Evolutionary conservation across 2,888 invertebrate genomes (phyloP).

Genomic region (Chymomyza amoena): DNA sequence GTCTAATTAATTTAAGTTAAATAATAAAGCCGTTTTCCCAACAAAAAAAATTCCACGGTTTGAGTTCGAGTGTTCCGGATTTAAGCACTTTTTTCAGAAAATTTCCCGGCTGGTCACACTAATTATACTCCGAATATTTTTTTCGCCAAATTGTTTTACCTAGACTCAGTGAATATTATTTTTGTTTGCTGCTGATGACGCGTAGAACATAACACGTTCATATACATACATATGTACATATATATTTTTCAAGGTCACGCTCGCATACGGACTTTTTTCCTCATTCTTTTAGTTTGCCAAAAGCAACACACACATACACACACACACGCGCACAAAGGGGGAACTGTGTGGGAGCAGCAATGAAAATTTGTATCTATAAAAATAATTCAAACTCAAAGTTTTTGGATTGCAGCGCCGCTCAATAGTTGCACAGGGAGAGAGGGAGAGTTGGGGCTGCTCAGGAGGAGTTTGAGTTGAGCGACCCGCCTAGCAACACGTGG

Average conservation of each 20-base stretch:
- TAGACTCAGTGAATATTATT: too few relatives aligned
- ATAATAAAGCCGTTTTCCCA: too few relatives aligned
- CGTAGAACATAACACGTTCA: too few relatives aligned
- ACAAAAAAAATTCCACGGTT: too few relatives aligned
- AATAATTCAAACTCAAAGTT: neutral
- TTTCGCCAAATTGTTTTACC: too few relatives aligned
- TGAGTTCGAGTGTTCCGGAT: too few relatives aligned
- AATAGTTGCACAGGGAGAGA: neutral
- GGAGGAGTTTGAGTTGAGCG: conserved; percentile 49
- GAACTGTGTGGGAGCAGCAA: neutral
- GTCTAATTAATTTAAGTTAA: too few relatives aligned
- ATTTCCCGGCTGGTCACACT: too few relatives aligned
- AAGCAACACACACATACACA: conserved; percentile 6
- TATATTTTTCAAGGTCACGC: conserved; percentile 45
- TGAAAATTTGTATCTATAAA: neutral
- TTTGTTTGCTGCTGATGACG: too few relatives aligned
- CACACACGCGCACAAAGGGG: conserved; percentile 1
- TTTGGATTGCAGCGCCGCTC: neutral
- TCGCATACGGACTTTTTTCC: conserved; percentile 34
- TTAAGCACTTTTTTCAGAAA: too few relatives aligned
- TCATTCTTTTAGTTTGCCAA: neutral
- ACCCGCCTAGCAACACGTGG: conserved; percentile 65
- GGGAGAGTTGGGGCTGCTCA: conserved; percentile 1
- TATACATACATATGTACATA: neutral
- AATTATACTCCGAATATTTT: too few relatives aligned